Evolutionary conservation across 2,888 invertebrate species (phyloP), one percentile per base, ranked within the genome.

Genomic region (Tuberolachnus salignus): DNA sequence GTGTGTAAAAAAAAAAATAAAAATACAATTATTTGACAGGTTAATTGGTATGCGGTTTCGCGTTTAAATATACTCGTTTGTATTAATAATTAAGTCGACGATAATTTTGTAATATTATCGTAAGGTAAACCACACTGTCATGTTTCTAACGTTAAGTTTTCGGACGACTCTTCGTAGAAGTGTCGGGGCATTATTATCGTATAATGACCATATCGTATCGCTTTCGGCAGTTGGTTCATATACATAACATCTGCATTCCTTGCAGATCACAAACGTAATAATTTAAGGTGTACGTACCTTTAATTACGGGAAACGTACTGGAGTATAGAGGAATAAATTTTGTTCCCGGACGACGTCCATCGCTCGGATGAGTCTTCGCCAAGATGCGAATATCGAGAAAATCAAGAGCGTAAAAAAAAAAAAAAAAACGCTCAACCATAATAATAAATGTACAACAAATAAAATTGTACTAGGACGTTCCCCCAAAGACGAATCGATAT

Each of bases 61-160:
- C 34, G 14, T 70, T 70, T 70, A 44, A 70, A 4, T 3, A 34
- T 34, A 34, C 55, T 44, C 42, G 70, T 44, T 55, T 55, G 55
- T 21, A 44, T 55, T 70, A 55, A 70, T 70, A 42, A 55, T 55
- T 55, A 57, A 55, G 70, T 55, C 44, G 21, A 16, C 21, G 70
- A 70, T n/a, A n/a, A n/a, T n/a, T n/a, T n/a, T n/a, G n/a, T n/a
- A 34, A 63, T 9, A 19, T 53, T 53, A 64, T 69, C n/a, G n/a
- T 53, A 55, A 55, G 55, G 44, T 42, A 70, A 57, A 55, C 55
- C 55, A 55, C 44, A 44, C 55, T 44, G 70, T 57, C 70, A 55
- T 55, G 70, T 70, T 44, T 57, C 19, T 34, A 69, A 34, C 67
- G 19, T 34, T 34, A 53, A 3, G 9, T 53, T 53, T 69, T 34